Base-by-base conservation (phyloP, 2,113 vertebrate genomes). In the Notechis scutatus region DNA sequence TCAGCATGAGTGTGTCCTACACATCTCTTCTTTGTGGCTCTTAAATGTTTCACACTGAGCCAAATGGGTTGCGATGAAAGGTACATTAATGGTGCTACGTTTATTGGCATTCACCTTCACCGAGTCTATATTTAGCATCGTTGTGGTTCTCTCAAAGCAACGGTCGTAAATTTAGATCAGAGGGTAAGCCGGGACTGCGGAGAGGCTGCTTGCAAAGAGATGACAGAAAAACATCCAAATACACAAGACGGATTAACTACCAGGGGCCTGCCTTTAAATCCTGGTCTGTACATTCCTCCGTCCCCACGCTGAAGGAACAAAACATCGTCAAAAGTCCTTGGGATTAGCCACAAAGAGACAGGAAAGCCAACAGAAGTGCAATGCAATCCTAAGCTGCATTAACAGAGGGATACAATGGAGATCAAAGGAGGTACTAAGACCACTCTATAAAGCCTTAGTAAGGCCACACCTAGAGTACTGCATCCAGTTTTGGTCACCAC, bases 21-120 rank as follows among this genome's bases (percentile, higher is more conserved):
- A 96, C 90, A 95, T 95, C 96, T 95, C 95, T 96, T 96, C 95
- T 94, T 97, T 95, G 94, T 34, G 64, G 64, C n/a, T 74, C n/a
- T 96, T 95, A 96, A 93, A 93, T 85, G 92, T 94, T 96, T 95
- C 91, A 56, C 74, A 85, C 0, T 59, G 93, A 95, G 96, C 91
- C 96, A 95, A 95, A 95, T 85, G 93, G 64, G 94, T 92, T 92
- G 92, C 45, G 96, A 97, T 94, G 95, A 96, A 97, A 96, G 50
- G 39, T 10, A 93, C 93, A 96, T 96, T 96, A 96, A 96, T 91
- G 90, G 85, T 88, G 93, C 93, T 94, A 74, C 94, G 95, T 94
- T 96, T 93, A 94, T 86, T 90, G 57, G 88, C 93, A 92, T 94
- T 94, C 93, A 91, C 92, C 95, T 96, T 94, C 91, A 91, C 57